These are phyloP conservation scores for Falco punctatus DNA, from an alignment of 2,113 vertebrate genomes.

Conservation along the genomic window DNA sequence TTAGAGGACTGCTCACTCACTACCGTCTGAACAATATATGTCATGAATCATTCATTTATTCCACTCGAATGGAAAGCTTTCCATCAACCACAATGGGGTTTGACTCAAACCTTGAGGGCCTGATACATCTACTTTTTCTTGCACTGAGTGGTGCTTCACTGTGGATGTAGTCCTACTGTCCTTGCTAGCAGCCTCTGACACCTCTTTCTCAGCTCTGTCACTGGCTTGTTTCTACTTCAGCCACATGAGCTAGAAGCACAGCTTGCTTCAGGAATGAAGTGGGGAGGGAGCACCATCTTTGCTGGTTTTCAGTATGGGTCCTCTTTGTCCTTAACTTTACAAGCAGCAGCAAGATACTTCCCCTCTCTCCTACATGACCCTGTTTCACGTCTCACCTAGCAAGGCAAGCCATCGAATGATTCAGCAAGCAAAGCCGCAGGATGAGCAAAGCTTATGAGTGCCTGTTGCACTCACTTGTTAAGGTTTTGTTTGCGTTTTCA, in stretches of 20 bases:
- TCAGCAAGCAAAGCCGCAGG: not conserved
- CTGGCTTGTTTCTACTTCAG: not conserved
- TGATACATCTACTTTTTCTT: not conserved
- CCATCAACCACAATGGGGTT: not conserved
- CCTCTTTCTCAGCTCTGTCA: not conserved
- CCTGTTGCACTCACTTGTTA: not conserved
- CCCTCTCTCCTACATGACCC: not conserved
- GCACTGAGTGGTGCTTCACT: not conserved
- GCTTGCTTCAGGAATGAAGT: not conserved
- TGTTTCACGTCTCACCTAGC: not conserved
- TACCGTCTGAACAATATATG: not conserved
- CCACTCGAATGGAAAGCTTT: not conserved
- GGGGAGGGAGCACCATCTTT: not conserved
- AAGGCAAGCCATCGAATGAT: not conserved
- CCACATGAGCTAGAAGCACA: not conserved
- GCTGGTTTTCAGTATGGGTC: not conserved
- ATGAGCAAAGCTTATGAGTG: not conserved
- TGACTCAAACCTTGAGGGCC: not conserved
- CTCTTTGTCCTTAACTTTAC: not conserved
- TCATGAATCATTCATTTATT: not conserved
- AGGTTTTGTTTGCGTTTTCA: not conserved
- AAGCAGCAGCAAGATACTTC: not conserved
- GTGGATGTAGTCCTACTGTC: not conserved
- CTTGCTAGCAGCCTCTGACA: not conserved
- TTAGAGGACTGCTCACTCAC: not conserved